Percentiles rank a stretch among this genome's conserved stretches.
Conservation (phyloP, 2,797 vertebrate species). For the Leptatherina wallacei region DNA sequence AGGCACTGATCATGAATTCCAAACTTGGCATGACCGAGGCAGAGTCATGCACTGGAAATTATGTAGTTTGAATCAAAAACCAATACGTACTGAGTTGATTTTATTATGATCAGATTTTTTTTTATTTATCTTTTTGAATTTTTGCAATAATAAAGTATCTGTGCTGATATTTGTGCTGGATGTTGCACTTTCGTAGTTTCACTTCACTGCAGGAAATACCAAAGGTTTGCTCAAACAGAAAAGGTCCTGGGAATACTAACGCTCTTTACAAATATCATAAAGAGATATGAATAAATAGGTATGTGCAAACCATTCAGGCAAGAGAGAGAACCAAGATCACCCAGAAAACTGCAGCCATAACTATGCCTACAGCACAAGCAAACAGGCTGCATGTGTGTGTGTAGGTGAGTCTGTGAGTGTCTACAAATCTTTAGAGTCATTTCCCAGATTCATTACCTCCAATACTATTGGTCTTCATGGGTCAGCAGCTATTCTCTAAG, state of each 20-base stretch:
- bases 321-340: constrained; percentile 1
- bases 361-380: neutral
- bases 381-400: neutral
- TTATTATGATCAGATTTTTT: neutral
- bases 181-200: neutral
- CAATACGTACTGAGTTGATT: neutral
- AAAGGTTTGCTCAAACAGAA: neutral
- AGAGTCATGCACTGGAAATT: neutral
- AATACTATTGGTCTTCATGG: constrained; percentile 42
- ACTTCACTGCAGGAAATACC: neutral
- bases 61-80: constrained; percentile 3
- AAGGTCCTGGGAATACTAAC: neutral
- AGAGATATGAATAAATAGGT: neutral
- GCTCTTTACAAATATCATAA: neutral
- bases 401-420: neutral
- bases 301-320: constrained; percentile 4
- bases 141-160: neutral
- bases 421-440: constrained; percentile 48
- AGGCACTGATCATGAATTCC: neutral
- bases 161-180: neutral
- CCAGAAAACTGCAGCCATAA: neutral
- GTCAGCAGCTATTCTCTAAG: constrained; percentile 51
- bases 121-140: neutral
- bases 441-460: constrained; percentile 61
- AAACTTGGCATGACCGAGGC: neutral